Evolutionary conservation across 2,113 vertebrate genomes (phyloP).

Genomic region (Python bivittatus): DNA sequence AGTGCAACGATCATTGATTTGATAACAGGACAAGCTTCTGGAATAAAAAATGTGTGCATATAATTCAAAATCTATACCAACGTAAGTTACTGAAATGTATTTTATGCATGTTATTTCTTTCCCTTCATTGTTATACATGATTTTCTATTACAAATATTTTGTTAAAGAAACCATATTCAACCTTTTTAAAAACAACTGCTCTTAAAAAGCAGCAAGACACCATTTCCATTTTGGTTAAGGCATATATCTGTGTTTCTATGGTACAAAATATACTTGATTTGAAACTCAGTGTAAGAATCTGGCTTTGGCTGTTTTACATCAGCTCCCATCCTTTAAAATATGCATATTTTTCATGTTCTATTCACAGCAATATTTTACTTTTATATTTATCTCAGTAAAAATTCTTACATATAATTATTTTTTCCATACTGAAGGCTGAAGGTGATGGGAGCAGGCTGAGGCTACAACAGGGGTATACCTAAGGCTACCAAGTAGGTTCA

Average conservation of each 20-base stretch:
- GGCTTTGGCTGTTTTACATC: neutral
- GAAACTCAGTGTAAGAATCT: neutral
- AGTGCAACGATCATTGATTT: constrained; percentile 22
- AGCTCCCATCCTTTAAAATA: neutral
- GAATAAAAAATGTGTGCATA: neutral
- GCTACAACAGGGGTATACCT: neutral
- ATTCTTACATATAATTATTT: neutral
- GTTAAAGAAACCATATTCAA: neutral
- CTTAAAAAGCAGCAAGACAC: neutral
- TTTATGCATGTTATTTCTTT: neutral
- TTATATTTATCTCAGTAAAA: neutral
- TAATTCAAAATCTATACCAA: constrained; percentile 23
- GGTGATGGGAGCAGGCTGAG: neutral
- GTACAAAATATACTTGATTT: neutral
- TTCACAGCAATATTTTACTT: neutral
- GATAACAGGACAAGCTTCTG: constrained; percentile 45
- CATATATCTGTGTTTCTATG: neutral
- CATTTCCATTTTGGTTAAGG: neutral
- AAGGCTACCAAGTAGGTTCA: neutral
- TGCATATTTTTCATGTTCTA: neutral
- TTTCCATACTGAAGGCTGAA: neutral
- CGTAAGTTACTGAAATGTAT: constrained; percentile 14
- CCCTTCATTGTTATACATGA: neutral
- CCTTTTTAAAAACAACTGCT: neutral
- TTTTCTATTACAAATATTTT: neutral